Conservation (phyloP, 1,140 invertebrate species). For the Formica exsecta region DNA sequence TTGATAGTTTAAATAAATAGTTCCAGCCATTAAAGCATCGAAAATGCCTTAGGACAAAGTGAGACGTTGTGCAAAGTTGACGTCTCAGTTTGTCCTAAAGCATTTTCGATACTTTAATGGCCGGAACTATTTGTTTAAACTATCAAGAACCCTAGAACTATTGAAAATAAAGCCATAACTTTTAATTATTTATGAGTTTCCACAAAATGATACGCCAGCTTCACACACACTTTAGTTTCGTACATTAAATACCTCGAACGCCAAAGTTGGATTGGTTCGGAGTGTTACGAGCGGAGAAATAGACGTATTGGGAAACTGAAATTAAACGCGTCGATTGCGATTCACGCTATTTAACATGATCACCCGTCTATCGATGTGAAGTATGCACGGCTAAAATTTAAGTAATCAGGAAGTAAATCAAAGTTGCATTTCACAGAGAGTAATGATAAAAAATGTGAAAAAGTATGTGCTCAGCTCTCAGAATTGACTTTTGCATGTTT, state of each 20-base stretch:
- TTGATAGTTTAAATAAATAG: too few species aligned
- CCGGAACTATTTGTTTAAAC: too few species aligned
- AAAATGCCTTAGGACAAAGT: too few species aligned
- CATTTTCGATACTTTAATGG: too few species aligned
- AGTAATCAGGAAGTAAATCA: constrained; percentile 17
- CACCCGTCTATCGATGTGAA: constrained; percentile 7
- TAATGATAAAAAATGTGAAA: neutral
- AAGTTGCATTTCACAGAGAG: neutral
- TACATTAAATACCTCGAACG: constrained; percentile 62
- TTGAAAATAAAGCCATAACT: too few species aligned
- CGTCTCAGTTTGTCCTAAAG: too few species aligned
- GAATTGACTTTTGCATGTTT: neutral
- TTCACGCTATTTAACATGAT: constrained; percentile 55
- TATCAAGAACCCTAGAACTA: too few species aligned
- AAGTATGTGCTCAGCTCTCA: neutral
- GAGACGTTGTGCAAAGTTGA: too few species aligned
- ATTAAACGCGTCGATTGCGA: constrained; percentile 59
- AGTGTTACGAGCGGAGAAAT: constrained; percentile 50
- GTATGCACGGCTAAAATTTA: constrained; percentile 32
- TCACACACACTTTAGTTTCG: constrained; percentile 39
- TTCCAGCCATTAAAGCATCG: too few species aligned
- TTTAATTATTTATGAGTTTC: too few species aligned
- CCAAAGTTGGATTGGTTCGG: constrained; percentile 48
- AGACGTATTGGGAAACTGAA: constrained; percentile 53
- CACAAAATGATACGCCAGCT: too few species aligned